A percentile compares a stretch with the other conserved stretches of the same genome.
phyloP scores from a whole-genome alignment of 2,797 vertebrate species.

The Lepus oiostolus region DNA sequence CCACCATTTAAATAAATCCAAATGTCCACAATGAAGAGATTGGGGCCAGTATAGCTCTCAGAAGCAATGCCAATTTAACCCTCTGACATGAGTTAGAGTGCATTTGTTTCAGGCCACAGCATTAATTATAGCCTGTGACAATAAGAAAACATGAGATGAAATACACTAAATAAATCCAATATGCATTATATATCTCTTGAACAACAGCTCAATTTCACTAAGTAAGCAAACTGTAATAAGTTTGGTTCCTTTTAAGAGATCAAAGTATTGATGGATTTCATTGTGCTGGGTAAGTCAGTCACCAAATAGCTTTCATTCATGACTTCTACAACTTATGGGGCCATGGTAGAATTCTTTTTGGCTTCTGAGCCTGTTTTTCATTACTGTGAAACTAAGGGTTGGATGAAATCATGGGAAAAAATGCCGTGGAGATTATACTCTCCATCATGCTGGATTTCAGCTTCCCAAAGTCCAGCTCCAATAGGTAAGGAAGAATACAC shows the following conservation, averaged over 20 bases:
- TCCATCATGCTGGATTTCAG: conserved; percentile 74
- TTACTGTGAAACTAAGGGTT: conserved; percentile 78
- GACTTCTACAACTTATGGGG: conserved; percentile 62
- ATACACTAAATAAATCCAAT: conserved; percentile 87
- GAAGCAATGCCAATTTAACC: conserved; percentile 89
- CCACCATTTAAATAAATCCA: conserved; percentile 85
- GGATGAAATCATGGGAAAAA: conserved; percentile 83
- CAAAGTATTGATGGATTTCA: conserved; percentile 68
- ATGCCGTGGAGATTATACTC: conserved; percentile 79
- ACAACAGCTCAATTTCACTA: conserved; percentile 80
- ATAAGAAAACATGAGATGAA: conserved; percentile 89
- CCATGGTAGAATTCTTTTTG: conserved; percentile 65
- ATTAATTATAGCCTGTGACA: conserved; percentile 82
- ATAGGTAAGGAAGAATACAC: conserved; percentile 75
- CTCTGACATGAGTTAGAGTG: conserved; percentile 78
- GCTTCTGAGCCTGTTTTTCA: conserved; percentile 68
- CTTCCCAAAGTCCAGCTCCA: conserved; percentile 78
- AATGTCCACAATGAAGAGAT: conserved; percentile 88
- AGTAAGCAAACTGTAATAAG: conserved; percentile 83
- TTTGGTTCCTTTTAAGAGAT: conserved; percentile 82
- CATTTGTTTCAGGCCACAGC: conserved; percentile 66
- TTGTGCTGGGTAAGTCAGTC: not conserved
- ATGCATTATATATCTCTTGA: conserved; percentile 83
- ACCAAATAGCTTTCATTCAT: conserved; percentile 63
- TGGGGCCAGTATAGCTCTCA: conserved; percentile 86